Conservation (phyloP, 2,797 vertebrate genomes). For the Coracias cyanogaster region DNA sequence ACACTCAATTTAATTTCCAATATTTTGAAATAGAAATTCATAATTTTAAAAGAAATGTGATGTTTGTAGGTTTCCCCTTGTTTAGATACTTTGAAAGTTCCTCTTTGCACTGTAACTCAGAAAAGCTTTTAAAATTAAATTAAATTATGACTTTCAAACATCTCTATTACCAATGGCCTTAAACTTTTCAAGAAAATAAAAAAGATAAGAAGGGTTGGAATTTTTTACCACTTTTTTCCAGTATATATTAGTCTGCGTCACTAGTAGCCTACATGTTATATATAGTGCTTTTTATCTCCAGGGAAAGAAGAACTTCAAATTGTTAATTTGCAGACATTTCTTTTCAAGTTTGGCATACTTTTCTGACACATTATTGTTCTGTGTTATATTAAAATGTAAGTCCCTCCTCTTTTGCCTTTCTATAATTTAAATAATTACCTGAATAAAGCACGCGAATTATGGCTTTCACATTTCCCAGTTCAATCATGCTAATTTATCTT, state of each 20-base stretch:
- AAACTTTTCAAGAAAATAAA: not conserved
- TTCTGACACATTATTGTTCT: slow-evolving; percentile 30
- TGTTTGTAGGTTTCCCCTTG: not conserved
- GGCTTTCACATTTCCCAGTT: slow-evolving; percentile 52
- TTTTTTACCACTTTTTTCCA: not conserved
- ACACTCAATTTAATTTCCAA: not conserved
- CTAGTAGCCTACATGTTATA: not conserved
- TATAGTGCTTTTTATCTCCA: not conserved
- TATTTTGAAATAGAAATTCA: not conserved
- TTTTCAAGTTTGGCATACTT: slow-evolving; percentile 1
- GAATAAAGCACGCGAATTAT: slow-evolving; percentile 66
- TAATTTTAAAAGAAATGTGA: not conserved
- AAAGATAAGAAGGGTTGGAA: not conserved
- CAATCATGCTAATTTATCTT: slow-evolving; percentile 63
- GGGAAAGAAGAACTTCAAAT: slow-evolving; percentile 3
- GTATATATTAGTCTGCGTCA: not conserved
- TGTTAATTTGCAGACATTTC: slow-evolving; percentile 6
- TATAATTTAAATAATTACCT: slow-evolving; percentile 64
- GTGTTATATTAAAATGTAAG: slow-evolving; percentile 36
- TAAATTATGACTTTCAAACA: not conserved
- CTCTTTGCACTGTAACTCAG: not conserved
- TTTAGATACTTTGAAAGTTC: not conserved
- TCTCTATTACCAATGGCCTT: not conserved
- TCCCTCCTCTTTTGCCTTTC: slow-evolving; percentile 39
- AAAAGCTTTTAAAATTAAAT: not conserved